Base-by-base conservation (phyloP, 2,797 vertebrate species). In the Cichlasoma orientale region DNA sequence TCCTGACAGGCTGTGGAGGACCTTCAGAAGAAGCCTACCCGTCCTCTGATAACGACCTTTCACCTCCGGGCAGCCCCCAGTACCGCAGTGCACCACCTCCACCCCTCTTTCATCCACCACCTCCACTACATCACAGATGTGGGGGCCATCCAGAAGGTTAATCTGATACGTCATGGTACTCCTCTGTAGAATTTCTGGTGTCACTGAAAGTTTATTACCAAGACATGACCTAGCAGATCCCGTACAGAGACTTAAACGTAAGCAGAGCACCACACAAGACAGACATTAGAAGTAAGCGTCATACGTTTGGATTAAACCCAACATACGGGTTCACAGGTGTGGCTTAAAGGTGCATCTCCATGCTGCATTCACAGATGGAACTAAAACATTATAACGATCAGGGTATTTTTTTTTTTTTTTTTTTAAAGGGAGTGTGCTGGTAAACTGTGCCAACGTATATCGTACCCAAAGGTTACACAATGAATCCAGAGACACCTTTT, bases 11-110 rank as follows among this genome's bases (percentile, higher is more conserved):
- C n/a, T 70, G 69, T 63, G 71, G 29, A 56, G 68, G 82, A 71
- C 50, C 58, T 54, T 71, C 82, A 8, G 78, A 82, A 58, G 59
- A 84, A n/a, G 69, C 31, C n/a, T 71, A 85, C 52, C 80, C 75
- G 19, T 86, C 78, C 23, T 93, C 90, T n/a, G 90, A 94, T 50
- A 83, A 85, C 1, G 92, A 94, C 47, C 38, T 81, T 75, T 93
- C 89, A 23, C 86, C 85, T 56, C 89, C 85, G 23, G 63, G 56
- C 5, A 93, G 92, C 83, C 91, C 59, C 16, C 70, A 76, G 0
- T 53, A 57, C 58, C 63, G 38, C 61, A 74, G 74, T 54, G 75
- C 75, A 13, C 58, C 70, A 25, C 72, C 78, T 29, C 81, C 79
- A 68, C 70, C 53, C 2, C 71, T 90, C 61, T 80, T 56, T 68